Evolutionary conservation across 2,888 invertebrate genomes (phyloP), one percentile per base, ranked within the genome.

Genomic region (Tillus elongatus): DNA sequence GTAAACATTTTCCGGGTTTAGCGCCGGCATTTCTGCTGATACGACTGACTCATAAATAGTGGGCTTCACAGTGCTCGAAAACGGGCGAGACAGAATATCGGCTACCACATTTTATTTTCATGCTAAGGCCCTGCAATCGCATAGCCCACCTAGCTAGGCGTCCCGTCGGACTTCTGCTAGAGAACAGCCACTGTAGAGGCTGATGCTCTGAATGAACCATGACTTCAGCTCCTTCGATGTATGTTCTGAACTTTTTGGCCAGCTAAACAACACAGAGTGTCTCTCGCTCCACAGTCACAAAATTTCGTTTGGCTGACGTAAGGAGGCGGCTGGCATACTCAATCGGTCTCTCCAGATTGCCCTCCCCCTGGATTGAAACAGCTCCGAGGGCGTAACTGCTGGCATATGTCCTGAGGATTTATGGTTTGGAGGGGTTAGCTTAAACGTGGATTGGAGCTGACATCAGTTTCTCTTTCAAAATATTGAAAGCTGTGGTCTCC

Each of bases 71-170:
- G n/a, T n/a, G n/a, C n/a, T n/a, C n/a, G n/a, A n/a, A n/a, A n/a
- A n/a, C n/a, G n/a, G n/a, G n/a, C n/a, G n/a, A n/a, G n/a, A n/a
- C n/a, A n/a, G n/a, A n/a, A n/a, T n/a, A n/a, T n/a, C n/a, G n/a
- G n/a, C n/a, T n/a, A n/a, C n/a, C n/a, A n/a, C n/a, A n/a, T n/a
- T n/a, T n/a, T n/a, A n/a, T n/a, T n/a, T n/a, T n/a, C n/a, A n/a
- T n/a, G n/a, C 65, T 52, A 40, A 53, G 66, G 2, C 51, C 42
- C 42, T 66, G 61, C 1, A 70, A 38, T 6, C 48, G 41, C 4
- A 69, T 30, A 1, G 62, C 60, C 69, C 68, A 71, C 26, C 68
- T 42, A 1, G 60, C 61, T 0, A 71, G 42, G 16, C 68, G 40
- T 8, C 65, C 65, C n/a, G 55, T 51, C 0, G 61, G 60, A 3